A percentile compares a stretch with the other conserved stretches of the same genome.
These are phyloP conservation scores for Takifugu bimaculatus DNA, from an alignment of 2,113 vertebrate species.

Conservation along the genomic window DNA sequence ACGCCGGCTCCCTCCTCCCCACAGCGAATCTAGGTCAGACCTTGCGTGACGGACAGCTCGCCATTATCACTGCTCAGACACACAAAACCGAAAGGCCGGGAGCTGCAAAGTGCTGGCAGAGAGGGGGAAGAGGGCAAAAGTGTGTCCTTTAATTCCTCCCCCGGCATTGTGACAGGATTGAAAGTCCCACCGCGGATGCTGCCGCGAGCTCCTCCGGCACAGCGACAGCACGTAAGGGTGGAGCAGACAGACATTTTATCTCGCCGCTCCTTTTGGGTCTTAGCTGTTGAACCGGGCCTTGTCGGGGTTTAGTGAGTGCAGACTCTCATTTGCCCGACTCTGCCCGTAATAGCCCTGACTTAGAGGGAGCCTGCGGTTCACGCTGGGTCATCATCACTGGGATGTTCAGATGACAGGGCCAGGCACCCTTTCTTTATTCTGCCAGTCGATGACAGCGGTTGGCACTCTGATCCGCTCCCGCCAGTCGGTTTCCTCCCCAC, in stretches of 20 bases:
- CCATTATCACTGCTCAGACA: slow-evolving; percentile 62
- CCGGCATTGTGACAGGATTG: slow-evolving; percentile 29
- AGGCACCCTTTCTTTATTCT: slow-evolving; percentile 20
- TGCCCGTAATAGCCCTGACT: slow-evolving; percentile 23
- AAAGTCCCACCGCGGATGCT: slow-evolving; percentile 37
- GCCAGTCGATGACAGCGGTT: slow-evolving; percentile 47
- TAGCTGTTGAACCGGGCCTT: slow-evolving; percentile 10
- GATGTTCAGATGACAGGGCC: slow-evolving; percentile 40
- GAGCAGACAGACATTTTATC: slow-evolving; percentile 11
- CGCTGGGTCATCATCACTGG: slow-evolving; percentile 27
- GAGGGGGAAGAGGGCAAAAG: slow-evolving; percentile 35
- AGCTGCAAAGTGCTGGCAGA: slow-evolving; percentile 43
- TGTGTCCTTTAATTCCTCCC: slow-evolving; percentile 32
- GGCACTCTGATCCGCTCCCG: not conserved
- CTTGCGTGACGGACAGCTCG: slow-evolving; percentile 64
- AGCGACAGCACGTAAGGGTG: slow-evolving; percentile 18
- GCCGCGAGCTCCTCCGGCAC: slow-evolving; percentile 35
- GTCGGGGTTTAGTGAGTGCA: slow-evolving; percentile 21
- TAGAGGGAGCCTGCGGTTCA: slow-evolving; percentile 32
- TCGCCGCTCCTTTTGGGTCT: slow-evolving; percentile 5
- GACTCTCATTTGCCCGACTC: slow-evolving; percentile 52
- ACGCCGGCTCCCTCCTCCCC: slow-evolving; percentile 19
- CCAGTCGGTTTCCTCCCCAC: slow-evolving; percentile 17
- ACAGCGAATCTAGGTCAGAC: slow-evolving; percentile 66
- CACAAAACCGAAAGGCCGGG: slow-evolving; percentile 51